phyloP scores from a whole-genome alignment of 2,113 vertebrate genomes.

The Actenoides hombroni region DNA sequence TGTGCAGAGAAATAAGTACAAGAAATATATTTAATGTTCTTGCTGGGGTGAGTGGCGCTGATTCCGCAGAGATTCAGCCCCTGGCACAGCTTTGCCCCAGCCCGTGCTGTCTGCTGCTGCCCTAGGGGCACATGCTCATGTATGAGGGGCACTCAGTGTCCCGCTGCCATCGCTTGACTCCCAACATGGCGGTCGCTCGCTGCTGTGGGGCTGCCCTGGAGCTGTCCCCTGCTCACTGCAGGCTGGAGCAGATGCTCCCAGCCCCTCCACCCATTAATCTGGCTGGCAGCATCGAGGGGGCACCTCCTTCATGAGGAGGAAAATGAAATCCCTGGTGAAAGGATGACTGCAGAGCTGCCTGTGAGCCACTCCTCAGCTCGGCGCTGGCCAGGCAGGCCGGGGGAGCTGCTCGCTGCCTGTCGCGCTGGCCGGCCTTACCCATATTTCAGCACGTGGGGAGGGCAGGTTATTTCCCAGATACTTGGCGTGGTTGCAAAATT shows the following conservation, averaged over 20 bases:
- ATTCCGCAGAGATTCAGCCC: neutral
- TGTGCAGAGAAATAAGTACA: neutral
- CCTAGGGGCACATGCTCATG: rapidly evolving
- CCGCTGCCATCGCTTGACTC: rapidly evolving
- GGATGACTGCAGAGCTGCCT: neutral
- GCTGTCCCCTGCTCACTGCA: neutral
- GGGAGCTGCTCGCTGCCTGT: neutral
- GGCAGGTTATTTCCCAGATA: neutral
- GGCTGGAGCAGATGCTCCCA: neutral
- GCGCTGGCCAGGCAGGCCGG: rapidly evolving
- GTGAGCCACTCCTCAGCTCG: rapidly evolving
- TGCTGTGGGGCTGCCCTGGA: rapidly evolving
- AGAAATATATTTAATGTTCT: neutral
- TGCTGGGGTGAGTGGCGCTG: neutral
- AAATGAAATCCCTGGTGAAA: neutral
- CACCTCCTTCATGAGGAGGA: neutral
- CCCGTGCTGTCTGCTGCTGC: rapidly evolving
- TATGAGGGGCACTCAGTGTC: rapidly evolving
- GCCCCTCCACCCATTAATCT: rapidly evolving
- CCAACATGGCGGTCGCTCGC: rapidly evolving
- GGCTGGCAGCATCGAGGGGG: neutral
- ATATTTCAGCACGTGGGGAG: neutral
- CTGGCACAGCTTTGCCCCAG: neutral
- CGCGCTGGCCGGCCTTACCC: rapidly evolving
- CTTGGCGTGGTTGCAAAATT: neutral